Conservation (phyloP, 2,888 invertebrate species). For the Aspidiotus rigidus region DNA sequence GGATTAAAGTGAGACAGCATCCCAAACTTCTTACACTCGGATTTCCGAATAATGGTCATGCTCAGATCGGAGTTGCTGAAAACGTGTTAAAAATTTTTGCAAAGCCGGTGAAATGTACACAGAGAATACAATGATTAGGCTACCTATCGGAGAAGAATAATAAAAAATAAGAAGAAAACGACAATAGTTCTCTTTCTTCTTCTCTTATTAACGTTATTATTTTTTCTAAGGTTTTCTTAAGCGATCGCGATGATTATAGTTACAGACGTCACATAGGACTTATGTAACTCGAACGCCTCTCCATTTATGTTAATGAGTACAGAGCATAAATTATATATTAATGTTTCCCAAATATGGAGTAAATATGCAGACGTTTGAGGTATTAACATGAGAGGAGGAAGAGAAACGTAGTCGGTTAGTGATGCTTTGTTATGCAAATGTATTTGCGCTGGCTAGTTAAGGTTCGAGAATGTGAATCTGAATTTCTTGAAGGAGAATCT, state of each 20-base stretch:
- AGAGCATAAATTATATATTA: constrained; percentile 32
- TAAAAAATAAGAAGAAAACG: background rate
- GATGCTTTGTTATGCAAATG: constrained; percentile 33
- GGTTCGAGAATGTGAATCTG: constrained; percentile 33
- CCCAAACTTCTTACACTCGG: too few relatives aligned
- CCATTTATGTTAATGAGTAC: constrained; percentile 33
- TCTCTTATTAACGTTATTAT: background rate
- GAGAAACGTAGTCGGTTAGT: constrained; percentile 28
- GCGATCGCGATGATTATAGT: constrained; percentile 30
- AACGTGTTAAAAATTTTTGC: too few relatives aligned
- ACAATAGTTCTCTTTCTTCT: constrained; percentile 6
- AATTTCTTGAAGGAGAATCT: constrained; percentile 31
- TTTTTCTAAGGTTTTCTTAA: background rate
- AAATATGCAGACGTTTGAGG: constrained; percentile 33
- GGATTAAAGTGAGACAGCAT: too few relatives aligned
- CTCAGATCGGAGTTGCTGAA: too few relatives aligned
- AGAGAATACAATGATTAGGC: too few relatives aligned
- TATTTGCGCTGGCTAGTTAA: constrained; percentile 32
- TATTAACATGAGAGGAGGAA: constrained; percentile 30
- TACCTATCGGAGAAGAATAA: too few relatives aligned
- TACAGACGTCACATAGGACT: constrained; percentile 29
- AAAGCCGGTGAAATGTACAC: too few relatives aligned
- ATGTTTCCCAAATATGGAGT: constrained; percentile 33
- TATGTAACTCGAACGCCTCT: constrained; percentile 31
- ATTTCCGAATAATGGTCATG: too few relatives aligned